A percentile compares a stretch with the other conserved stretches of the same genome.
These are phyloP conservation scores for Synanthedon tipuliformis DNA, from an alignment of 2,888 invertebrate species.

Conservation along the genomic window DNA sequence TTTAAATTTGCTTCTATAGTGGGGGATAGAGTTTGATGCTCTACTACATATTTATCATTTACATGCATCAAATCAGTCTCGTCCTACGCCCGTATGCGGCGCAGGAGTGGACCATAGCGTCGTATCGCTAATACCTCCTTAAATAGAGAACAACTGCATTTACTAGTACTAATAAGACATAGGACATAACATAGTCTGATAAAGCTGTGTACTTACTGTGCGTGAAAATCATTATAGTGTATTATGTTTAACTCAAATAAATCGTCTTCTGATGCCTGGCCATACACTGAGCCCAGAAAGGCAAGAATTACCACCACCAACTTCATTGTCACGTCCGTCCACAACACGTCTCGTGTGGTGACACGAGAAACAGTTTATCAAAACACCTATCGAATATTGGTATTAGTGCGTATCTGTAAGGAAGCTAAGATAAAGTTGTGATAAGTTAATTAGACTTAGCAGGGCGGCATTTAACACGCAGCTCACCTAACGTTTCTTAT, in stretches of 20 bases:
- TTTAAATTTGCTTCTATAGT: too few species aligned
- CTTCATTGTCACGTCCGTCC: neutral
- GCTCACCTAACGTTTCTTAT: too few species aligned
- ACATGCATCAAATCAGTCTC: too few species aligned
- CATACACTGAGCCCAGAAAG: conserved; percentile 11
- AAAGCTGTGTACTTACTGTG: conserved; percentile 52
- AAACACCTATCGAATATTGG: neutral
- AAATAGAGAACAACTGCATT: neutral
- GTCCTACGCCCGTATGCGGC: too few species aligned
- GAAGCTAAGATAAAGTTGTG: neutral
- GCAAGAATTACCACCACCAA: conserved; percentile 13
- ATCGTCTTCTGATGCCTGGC: conserved; percentile 21
- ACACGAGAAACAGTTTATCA: neutral
- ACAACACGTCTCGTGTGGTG: neutral
- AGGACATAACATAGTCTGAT: neutral
- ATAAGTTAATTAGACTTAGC: neutral
- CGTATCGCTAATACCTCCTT: neutral
- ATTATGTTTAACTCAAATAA: conserved; percentile 52
- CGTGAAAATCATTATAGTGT: conserved; percentile 71
- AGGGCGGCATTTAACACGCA: neutral
- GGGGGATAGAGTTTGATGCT: too few species aligned
- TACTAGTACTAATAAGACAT: neutral
- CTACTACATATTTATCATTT: too few species aligned
- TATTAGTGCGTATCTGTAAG: neutral
- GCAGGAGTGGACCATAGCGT: too few species aligned